A percentile compares a stretch with the other conserved stretches of the same genome.
Conservation (phyloP, 2,113 vertebrate genomes). For the Channa maculata region DNA sequence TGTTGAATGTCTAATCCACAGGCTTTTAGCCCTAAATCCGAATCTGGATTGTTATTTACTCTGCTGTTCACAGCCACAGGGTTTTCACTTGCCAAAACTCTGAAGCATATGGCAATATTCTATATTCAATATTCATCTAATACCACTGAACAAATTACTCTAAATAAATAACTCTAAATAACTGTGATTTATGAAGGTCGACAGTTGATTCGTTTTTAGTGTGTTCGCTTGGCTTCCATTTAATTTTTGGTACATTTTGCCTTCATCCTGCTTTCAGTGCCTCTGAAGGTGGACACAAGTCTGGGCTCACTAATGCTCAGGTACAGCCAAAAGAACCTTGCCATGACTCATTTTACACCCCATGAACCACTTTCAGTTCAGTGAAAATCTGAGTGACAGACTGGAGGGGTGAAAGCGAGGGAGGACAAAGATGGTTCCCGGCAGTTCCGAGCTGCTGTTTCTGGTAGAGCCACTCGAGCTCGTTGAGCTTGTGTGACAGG, state of each 20-base stretch:
- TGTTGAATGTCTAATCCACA: conserved; percentile 20
- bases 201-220: not conserved
- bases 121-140: no score
- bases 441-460: conserved; percentile 49
- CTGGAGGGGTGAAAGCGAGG: conserved; percentile 2
- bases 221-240: not conserved
- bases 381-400: conserved; percentile 18
- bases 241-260: not conserved
- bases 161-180: no score
- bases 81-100: no score
- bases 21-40: conserved; percentile 20
- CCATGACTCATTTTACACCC: conserved; percentile 19
- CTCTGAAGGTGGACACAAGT: not conserved
- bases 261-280: not conserved
- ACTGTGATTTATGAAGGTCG: no score
- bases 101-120: no score
- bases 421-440: conserved; percentile 44
- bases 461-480: conserved; percentile 56
- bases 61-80: no score
- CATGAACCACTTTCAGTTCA: conserved; percentile 10
- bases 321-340: not conserved
- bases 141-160: no score
- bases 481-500: conserved; percentile 69
- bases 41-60: conserved; percentile 18
- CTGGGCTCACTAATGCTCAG: not conserved